Evolutionary conservation across 1,140 invertebrate genomes (phyloP).

Genomic region (Coptotermes formosanus): DNA sequence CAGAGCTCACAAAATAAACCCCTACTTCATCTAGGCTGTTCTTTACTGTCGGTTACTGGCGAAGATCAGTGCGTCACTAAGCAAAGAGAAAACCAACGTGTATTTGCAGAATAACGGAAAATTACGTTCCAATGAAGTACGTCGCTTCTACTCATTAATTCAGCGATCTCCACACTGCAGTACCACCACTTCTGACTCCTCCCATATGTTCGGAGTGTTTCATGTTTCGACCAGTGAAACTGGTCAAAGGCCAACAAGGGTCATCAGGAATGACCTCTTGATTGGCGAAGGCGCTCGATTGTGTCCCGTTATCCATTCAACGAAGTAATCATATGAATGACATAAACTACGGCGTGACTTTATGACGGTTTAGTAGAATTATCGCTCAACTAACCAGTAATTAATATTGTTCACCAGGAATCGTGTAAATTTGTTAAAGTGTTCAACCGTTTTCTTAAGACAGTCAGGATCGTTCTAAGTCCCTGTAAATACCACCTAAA

Average conservation of each 20-base stretch:
- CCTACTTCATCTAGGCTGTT: background rate
- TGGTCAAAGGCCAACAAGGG: background rate
- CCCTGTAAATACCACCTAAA: no score
- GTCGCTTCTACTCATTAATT: background rate
- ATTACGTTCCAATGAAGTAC: background rate
- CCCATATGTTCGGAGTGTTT: background rate
- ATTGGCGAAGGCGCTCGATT: background rate
- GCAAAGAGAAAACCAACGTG: background rate
- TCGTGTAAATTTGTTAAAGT: no score
- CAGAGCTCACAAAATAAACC: no score
- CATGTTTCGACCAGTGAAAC: background rate
- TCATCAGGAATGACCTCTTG: background rate
- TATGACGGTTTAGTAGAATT: no score
- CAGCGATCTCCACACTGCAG: background rate
- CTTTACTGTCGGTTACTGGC: no score
- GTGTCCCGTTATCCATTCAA: background rate
- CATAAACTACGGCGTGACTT: no score
- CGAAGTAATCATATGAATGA: background rate
- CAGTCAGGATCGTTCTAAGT: no score
- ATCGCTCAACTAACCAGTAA: no score
- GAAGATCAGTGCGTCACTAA: no score
- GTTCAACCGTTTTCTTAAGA: no score
- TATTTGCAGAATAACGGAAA: background rate
- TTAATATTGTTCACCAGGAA: no score
- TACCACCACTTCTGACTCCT: background rate